Percentiles rank a stretch among this genome's conserved stretches.
Evolutionary conservation across 2,113 vertebrate species (phyloP).

Genomic region (Polyodon spathula): DNA sequence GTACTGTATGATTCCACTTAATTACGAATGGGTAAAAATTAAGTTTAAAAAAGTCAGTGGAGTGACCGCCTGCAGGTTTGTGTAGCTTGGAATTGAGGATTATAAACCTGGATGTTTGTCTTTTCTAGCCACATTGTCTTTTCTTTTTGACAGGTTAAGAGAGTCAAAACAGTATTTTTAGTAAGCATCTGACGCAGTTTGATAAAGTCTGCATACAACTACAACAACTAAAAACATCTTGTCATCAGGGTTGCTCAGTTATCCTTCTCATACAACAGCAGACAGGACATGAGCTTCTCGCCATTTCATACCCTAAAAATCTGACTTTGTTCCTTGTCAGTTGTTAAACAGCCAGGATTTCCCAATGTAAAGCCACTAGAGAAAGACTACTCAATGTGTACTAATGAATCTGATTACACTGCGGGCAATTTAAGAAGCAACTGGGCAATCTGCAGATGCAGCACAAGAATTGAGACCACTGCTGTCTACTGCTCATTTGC

Average conservation of each 20-base stretch:
- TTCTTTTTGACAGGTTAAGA: neutral
- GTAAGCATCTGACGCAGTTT: neutral
- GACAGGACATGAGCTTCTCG: too few relatives aligned
- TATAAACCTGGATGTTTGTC: neutral
- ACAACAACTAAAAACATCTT: neutral
- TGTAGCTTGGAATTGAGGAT: neutral
- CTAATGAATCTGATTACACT: conserved; percentile 2
- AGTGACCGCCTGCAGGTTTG: neutral
- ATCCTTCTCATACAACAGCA: neutral
- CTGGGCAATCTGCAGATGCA: neutral
- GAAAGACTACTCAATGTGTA: neutral
- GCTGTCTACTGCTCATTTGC: neutral
- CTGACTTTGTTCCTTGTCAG: neutral
- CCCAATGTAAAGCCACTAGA: neutral
- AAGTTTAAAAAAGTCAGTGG: neutral
- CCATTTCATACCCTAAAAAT: too few relatives aligned
- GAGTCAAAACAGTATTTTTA: neutral
- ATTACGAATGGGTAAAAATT: neutral
- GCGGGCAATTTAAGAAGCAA: neutral
- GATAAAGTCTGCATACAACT: neutral
- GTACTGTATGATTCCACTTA: too few relatives aligned
- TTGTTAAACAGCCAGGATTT: neutral
- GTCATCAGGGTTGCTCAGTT: neutral
- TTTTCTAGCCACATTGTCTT: too few relatives aligned
- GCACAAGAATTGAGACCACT: neutral